phyloP scores from a whole-genome alignment of 2,888 invertebrate species.

The Lepidocyrtoides sp. region DNA sequence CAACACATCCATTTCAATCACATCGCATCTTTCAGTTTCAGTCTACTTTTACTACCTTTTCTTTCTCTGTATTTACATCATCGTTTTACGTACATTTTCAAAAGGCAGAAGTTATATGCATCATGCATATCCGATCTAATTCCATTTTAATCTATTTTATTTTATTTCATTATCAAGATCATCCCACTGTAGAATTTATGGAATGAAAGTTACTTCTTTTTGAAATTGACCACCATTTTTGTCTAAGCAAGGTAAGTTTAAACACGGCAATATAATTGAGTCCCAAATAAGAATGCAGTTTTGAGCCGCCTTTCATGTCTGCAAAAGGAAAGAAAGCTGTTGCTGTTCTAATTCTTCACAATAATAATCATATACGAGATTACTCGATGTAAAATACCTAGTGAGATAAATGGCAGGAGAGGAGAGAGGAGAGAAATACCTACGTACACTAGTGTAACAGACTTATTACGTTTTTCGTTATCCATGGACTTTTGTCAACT shows the following conservation, averaged over 20 bases:
- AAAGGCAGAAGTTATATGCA: neutral
- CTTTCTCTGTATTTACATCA: no score
- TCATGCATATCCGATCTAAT: neutral
- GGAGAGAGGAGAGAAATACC: neutral
- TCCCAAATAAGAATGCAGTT: neutral
- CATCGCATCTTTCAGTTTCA: neutral
- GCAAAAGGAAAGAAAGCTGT: constrained; percentile 1
- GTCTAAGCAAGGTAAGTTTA: neutral
- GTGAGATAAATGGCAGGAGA: no score
- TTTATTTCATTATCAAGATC: neutral
- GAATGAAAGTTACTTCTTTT: neutral
- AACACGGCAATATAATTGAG: neutral
- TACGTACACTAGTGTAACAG: neutral
- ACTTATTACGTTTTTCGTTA: neutral
- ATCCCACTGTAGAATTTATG: neutral
- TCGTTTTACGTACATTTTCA: no score
- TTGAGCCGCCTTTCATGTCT: neutral
- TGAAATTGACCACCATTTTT: constrained; percentile 5
- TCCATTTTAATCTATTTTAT: neutral
- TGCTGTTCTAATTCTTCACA: neutral
- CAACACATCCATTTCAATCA: neutral
- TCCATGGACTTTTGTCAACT: constrained; percentile 47
- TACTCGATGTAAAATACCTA: neutral
- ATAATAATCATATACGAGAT: constrained; percentile 13
- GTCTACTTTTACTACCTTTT: no score